These are phyloP conservation scores for Eurypyga helias DNA, from an alignment of 2,113 vertebrate species.

Conservation along the genomic window DNA sequence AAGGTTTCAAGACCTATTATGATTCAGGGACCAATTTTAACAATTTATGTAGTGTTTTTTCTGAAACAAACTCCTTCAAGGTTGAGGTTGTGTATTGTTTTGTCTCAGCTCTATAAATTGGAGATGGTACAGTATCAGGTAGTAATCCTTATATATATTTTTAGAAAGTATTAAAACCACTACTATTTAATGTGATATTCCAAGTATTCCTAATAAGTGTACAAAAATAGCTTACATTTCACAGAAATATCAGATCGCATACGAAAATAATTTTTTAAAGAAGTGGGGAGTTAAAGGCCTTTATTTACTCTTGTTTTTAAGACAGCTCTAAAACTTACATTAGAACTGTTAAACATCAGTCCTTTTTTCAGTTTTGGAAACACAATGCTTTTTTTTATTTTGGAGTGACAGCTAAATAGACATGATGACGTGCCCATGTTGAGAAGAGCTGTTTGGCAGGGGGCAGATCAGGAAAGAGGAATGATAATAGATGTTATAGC, in stretches of 20 bases:
- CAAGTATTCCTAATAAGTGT: not conserved
- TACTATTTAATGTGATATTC: not conserved
- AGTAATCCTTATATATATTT: not conserved
- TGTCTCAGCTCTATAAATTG: not conserved
- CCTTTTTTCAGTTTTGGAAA: not conserved
- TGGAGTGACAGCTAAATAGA: not conserved
- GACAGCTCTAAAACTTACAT: not conserved
- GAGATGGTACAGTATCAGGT: not conserved
- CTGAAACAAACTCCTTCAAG: not conserved
- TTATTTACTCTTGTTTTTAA: not conserved
- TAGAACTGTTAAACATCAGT: not conserved
- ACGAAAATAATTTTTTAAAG: not conserved
- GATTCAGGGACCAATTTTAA: not conserved
- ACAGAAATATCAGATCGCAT: not conserved
- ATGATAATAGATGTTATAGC: not conserved
- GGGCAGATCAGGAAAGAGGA: not conserved
- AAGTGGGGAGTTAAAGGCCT: rapidly evolving
- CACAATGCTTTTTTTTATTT: not conserved
- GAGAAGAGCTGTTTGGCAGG: not conserved
- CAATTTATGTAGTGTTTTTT: not conserved
- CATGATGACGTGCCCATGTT: not conserved
- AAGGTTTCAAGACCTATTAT: not conserved
- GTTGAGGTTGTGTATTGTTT: not conserved
- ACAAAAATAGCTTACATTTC: not conserved
- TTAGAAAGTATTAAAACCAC: not conserved